A percentile compares a stretch with the other conserved stretches of the same genome.
Evolutionary conservation across 2,113 vertebrate genomes (phyloP).

Genomic region (Zosterops japonicus): DNA sequence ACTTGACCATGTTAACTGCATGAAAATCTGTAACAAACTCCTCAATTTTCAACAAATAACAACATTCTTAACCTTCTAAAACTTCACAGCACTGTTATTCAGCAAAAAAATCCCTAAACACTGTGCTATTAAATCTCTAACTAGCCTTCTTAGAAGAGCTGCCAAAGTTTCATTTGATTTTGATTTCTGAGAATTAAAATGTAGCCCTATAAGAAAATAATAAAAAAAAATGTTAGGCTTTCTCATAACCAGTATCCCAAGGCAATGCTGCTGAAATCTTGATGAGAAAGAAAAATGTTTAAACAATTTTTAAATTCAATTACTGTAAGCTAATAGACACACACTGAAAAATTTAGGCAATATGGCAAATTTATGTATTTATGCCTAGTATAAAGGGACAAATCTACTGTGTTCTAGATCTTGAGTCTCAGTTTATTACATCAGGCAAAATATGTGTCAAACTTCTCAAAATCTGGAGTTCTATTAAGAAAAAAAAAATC

Average conservation of each 20-base stretch:
- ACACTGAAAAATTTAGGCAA: neutral
- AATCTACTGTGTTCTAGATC: neutral
- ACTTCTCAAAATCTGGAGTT: neutral
- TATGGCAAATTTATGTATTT: neutral
- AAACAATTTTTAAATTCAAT: neutral
- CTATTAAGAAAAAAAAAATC: neutral
- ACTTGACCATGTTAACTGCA: neutral
- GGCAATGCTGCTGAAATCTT: constrained; percentile 22
- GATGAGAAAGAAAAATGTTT: neutral
- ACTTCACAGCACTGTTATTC: neutral
- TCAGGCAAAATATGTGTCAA: neutral
- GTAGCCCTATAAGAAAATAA: neutral
- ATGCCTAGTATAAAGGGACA: neutral
- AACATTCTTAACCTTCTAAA: neutral
- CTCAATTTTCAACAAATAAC: neutral
- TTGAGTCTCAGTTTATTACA: neutral
- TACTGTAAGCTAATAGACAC: neutral
- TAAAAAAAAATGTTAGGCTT: neutral
- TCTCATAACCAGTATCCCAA: neutral
- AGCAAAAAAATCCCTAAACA: neutral
- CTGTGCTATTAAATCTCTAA: neutral
- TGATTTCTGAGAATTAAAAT: constrained; percentile 26
- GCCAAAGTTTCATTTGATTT: constrained; percentile 16
- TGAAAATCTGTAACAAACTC: neutral
- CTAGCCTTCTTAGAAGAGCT: neutral